Evolutionary conservation across 2,888 invertebrate species (phyloP), one percentile per base, ranked within the genome.

Genomic region (Tachystola acroxantha): DNA sequence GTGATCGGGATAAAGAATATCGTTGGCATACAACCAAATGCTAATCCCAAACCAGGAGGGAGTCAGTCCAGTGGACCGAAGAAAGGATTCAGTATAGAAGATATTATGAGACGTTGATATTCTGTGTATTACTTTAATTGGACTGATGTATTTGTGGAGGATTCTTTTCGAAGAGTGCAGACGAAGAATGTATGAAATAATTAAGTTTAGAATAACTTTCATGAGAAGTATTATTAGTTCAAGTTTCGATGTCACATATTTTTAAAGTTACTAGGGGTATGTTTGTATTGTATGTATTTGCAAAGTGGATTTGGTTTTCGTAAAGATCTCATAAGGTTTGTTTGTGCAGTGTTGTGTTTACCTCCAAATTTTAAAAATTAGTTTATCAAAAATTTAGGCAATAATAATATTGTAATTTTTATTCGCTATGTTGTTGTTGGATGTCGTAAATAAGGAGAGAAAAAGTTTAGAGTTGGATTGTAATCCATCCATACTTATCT

Each of bases 71-170:
- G 87, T 52, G 90, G 91, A 7, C 89, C 93, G 50, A 93, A 93
- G 60, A 94, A 94, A 64, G 96, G 96, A 10, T 96, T 96, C 73
- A 95, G 95, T 66, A 96, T 96, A 85, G 96, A 95, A 64, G 96
- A 96, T 55, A 95, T 96, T 52, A 95, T 96, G 96, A 90, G 95
- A 62, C 93, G 95, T 76, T 94, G 88, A 89, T 42, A 40, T 22
- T 34, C 35, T 31, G 11, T 46, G 19, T 36, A 34, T 10, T 39
- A 43, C 39, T 38, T 13, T 7, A 43, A 46, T 51, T 46, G 36
- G 38, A 34, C 39, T 45, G 40, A 41, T 59, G 52, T 49, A 54
- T 56, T 56, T 53, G 32, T 48, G 48, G 45, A 41, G 42, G 40
- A 45, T 47, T 45, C 46, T 43, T 24, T 1, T n/a, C 3, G 3